A percentile compares a stretch with the other conserved stretches of the same genome.
These are phyloP conservation scores for Rhogogaster chlorosoma DNA, from an alignment of 2,888 invertebrate species.

Conservation along the genomic window DNA sequence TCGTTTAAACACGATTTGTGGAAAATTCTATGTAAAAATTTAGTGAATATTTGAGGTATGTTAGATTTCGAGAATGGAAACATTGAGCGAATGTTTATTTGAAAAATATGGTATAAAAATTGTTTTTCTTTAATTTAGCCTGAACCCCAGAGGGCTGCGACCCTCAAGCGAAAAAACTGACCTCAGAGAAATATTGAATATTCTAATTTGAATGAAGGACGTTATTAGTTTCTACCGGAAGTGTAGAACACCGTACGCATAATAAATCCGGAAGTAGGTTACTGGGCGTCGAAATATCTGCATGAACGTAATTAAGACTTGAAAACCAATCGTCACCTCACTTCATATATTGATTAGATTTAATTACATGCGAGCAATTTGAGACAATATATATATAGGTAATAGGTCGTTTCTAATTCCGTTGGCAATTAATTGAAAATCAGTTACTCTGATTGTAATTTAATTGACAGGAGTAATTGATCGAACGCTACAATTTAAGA, in stretches of 20 bases:
- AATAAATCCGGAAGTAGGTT: slow-evolving; percentile 66
- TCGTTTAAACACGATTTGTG: background rate
- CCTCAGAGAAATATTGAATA: slow-evolving; percentile 30
- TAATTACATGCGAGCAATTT: background rate
- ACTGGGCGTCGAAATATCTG: slow-evolving; percentile 53
- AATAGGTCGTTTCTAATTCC: background rate
- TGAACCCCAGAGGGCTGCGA: background rate
- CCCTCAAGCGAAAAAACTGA: background rate
- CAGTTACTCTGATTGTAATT: background rate
- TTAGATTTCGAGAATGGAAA: background rate
- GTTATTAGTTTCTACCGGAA: slow-evolving; percentile 65
- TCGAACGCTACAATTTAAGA: background rate
- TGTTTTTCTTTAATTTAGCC: background rate
- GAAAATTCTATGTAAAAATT: background rate
- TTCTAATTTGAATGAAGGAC: slow-evolving; percentile 29
- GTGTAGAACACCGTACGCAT: slow-evolving; percentile 60
- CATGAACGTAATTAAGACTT: slow-evolving; percentile 18
- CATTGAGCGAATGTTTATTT: background rate
- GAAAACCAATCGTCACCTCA: slow-evolving; percentile 1
- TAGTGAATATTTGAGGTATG: background rate
- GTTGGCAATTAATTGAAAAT: background rate
- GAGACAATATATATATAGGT: background rate
- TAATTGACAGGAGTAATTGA: background rate
- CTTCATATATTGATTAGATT: slow-evolving; percentile 9
- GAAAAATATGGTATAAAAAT: background rate